Base-by-base conservation (phyloP, 37 sponge, comb jelly and placozoan genomes). In the Halichondria panicea region DNA sequence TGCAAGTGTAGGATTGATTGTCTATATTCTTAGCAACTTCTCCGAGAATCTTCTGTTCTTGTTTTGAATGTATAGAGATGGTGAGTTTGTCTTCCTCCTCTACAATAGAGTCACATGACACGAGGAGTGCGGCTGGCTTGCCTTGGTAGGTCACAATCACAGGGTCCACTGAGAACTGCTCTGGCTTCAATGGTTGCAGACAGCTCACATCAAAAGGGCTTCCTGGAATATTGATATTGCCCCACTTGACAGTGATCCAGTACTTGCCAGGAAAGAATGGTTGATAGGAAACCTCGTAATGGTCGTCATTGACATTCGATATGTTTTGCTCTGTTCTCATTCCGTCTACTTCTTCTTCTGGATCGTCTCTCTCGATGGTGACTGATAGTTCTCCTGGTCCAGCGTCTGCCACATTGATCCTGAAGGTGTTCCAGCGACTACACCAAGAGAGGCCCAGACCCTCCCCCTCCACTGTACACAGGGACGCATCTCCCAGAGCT, bases 141-240 rank as follows among this genome's bases (percentile, higher is more conserved):
- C 80, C 88, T 11, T 63, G 41, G 56, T 72, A 68, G n/a, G 58
- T 32, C 40, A 42, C 63, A 21, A 72, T 30, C 21, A 77, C 56
- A 1, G 77, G 66, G 6, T 31, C 53, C 27, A 81, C 73, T n/a
- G 40, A 27, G 41, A 86, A 42, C 28, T 72, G 45, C 4, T 75
- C 43, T 30, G 85, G 76, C 11, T 62, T 56, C 13, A 83, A 35
- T n/a, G 80, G 81, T 4, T 55, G 57, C 13, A 66, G 27, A 58
- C 79, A 83, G 28, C 30, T 54, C 22, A 88, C 85, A 21, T 57
- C 34, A 62, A 91, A 94, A 21, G 95, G 95, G 34, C 84, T 82
- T 30, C 77, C 74, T 15, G 88, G 82, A 46, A 94, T 83, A 45
- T 83, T 72, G 0, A 40, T 66, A 25, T 77, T 71, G 0, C 82